Evolutionary conservation across 2,888 invertebrate genomes (phyloP), one percentile per base, ranked within the genome.

Genomic region (Amblyteles armatorius): DNA sequence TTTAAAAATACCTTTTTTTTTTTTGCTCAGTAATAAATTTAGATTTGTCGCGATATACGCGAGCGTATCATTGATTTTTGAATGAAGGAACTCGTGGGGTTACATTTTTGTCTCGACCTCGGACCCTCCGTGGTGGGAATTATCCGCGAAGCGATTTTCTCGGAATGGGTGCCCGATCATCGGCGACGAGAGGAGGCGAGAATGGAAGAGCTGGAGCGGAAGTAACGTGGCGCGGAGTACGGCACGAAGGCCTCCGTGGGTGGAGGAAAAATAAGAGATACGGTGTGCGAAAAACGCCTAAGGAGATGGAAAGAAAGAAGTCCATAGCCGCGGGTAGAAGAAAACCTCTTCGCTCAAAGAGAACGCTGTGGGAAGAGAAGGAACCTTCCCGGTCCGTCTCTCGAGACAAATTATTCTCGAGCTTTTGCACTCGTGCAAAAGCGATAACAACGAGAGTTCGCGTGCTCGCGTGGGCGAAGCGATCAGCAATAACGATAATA

Each of bases 61-160:
- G 36, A 63, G 44, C 36, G 2, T 50, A 7, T 52, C 65, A 76
- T 76, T 67, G 69, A 76, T 76, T 55, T 44, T 13, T n/a, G 26
- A 50, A 13, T 5, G 22, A 9, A 22, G 48, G 44, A 36, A 22
- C 40, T 7, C 52, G 63, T 52, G 52, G 50, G 57, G 44, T 71
- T 68, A 78, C n/a, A 82, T 29, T 73, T 68, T 40, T n/a, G 67
- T 69, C 60, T 19, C 71, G 65, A 55, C 79, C 63, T 79, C 65
- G 79, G 76, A 44, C 74, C 65, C 7, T 11, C 16, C n/a, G 29
- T 11, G 48, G 52, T n/a, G 26, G 65, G 44, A 63, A 79, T 83
- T 76, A 79, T 79, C 63, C 74, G 48, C 22, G 74, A 71, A 74
- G 69, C 69, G 83, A 79, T 83, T 83, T 79, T 76, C 69, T 48